Evolutionary conservation across 2,113 vertebrate species (phyloP), one percentile per base, ranked within the genome.

Genomic region (Mormyrus iriodes): DNA sequence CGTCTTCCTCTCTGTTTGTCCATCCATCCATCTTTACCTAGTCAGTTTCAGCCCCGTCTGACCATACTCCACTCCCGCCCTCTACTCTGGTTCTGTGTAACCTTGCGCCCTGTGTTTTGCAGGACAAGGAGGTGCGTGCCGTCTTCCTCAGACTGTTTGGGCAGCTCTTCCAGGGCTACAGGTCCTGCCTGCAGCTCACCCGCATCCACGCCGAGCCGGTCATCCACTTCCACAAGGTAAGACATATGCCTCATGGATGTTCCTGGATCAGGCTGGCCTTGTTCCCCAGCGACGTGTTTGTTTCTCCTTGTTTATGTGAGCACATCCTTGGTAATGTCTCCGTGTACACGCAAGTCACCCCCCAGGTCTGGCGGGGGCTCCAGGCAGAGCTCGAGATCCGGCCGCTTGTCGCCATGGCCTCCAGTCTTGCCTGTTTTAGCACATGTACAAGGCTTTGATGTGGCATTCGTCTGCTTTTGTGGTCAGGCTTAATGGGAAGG

Each of bases 211-310:
- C 97, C 79, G 98, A 99, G 92, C 97, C 98, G 4, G 97, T 99
- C 90, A 99, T 99, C 94, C 98, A 99, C 95, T 99, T 99, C 95
- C 98, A 99, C 93, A 99, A 99, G 98, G 98, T 99, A 95, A 93
- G 91, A 83, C 86, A 44, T 51, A 8, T 13, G 87, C 27, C 31
- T 24, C 44, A 3, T 76, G 31, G 46, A 49, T 76, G 65, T 52
- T 49, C 48, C 35, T 42, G 35, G 13, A 8, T 4, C 15, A 1
- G 35, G 35, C 73, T 69, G 27, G 10, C 73, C 17, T 19, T 42
- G 17, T 42, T 7, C 35, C 73, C 73, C 73, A 19, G 65, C 13
- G 8, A 39, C 35, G 87, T 76, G 65, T 49, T 46, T 69, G 65
- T 88, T 73, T 95, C 95, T 95, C 92, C 95, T 94, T 92, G 42